Base-by-base conservation (phyloP, 2,888 invertebrate species). In the Dasypogon diadema region DNA sequence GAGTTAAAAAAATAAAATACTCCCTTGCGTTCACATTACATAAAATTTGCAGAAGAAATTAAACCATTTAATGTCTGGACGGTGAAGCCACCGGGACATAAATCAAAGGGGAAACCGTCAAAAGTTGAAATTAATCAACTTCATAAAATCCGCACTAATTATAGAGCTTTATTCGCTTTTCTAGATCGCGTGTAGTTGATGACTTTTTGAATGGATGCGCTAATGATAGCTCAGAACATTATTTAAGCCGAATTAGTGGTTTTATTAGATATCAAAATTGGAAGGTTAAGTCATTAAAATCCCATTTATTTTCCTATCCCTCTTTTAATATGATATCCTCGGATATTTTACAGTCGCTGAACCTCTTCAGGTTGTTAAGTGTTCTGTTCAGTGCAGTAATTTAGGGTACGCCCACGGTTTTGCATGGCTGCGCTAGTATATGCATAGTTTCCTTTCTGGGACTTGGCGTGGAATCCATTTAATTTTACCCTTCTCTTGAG, bases 161-260 rank as follows among this genome's bases (percentile, higher is more conserved):
- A 77, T 70, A 77, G 75, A 60, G 46, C 74, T 74, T 72, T 58
- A 26, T 58, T 26, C 24, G 26, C 18, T 18, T 34, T 56, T 58
- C 22, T 37, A 60, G 60, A 76, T 77, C 76, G 77, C 77, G 77
- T 77, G 77, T 77, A 55, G 16, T 56, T 76, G 77, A 77, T 76
- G 73, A 75, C 65, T 72, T 76, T 74, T 42, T 74, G 60, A 76
- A 46, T 58, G 73, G 70, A 12, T 60, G 34, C 76, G 30, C 77
- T 76, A 77, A 77, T 77, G 77, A 77, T 76, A 76, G 75, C 26
- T 68, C 75, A 8, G 30, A 72, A 76, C 72, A 77, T 77, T 76
- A 77, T 77, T 77, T 76, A 77, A 77, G 77, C 65, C 63, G 76
- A 76, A 77, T 77, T 77, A 77, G 76, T 75, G 76, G 76, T 77